Evolutionary conservation across 2,113 vertebrate species (phyloP).

Genomic region (Bothrops jararaca): DNA sequence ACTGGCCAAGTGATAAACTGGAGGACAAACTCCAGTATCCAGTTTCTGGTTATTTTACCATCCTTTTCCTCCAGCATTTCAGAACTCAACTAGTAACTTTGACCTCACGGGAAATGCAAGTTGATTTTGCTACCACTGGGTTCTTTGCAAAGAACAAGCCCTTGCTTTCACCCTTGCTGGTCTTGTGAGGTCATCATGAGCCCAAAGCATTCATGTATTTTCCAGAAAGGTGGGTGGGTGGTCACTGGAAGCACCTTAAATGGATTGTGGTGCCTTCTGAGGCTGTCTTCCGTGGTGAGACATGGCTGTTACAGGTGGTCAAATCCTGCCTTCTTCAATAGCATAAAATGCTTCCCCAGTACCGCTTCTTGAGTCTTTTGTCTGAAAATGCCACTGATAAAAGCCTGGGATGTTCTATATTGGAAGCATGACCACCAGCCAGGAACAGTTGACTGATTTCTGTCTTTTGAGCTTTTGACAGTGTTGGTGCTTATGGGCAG

Average conservation of each 20-base stretch:
- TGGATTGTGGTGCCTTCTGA: background rate
- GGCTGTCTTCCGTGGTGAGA: background rate
- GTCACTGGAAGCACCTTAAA: background rate
- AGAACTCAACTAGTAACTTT: background rate
- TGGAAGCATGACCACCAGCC: background rate
- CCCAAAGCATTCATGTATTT: background rate
- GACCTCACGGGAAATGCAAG: background rate
- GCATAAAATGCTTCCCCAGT: background rate
- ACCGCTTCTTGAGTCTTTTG: background rate
- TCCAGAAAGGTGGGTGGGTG: background rate
- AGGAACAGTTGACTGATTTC: background rate
- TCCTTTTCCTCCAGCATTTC: background rate
- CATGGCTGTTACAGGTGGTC: background rate
- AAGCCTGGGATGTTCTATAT: background rate
- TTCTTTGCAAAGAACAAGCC: background rate
- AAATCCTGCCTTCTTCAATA: background rate
- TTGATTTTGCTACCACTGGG: background rate
- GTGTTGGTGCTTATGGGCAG: background rate
- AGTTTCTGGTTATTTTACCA: background rate
- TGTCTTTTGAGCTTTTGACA: background rate
- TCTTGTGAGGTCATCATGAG: background rate
- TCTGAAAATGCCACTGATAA: background rate
- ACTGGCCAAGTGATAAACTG: background rate
- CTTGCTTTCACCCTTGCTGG: background rate
- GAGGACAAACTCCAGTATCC: background rate